Evolutionary conservation across 2,797 vertebrate genomes (phyloP), one percentile per base, ranked within the genome.

Genomic region (Thamnophis elegans): DNA sequence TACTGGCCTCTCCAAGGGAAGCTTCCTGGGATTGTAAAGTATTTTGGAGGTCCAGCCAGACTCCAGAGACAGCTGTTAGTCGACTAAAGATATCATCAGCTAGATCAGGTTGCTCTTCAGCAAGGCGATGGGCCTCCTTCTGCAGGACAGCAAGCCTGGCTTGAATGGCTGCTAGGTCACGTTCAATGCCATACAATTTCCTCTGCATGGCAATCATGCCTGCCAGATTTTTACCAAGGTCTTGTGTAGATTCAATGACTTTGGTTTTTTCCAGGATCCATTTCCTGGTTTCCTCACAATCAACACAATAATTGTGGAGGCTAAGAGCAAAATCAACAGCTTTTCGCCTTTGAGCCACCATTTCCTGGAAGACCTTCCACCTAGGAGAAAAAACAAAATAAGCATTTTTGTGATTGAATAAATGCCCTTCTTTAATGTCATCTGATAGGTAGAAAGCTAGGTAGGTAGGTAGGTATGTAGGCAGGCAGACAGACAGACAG

Each of bases 171-270:
- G 96, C 98, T 93, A 99, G 96, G 73, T 99, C 99, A 36, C 98
- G 98, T 96, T 99, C 98, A 51, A 99, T 98, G 93, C 99, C 99
- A 0, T 98, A 98, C 28, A 99, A 97, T 94, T 99, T 99, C 96
- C 99, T 98, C 95, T 99, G 99, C 96, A 99, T 99, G 95, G 98
- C 98, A 96, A 99, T 98, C 95, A 99, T 97, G 0, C 99, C 98
- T 0, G 98, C 98, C 93, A 99, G 97, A 96, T 99, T 99, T 26
- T 97, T 98, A 73, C 99, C 98, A 92, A 99, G 97, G 89, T 99
- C 98, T 65, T 98, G 98, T 0, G 98, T 99, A 88, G 99, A 99
- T 96, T 98, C 98, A 10, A 99, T 99, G 0, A 98, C 97, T 3
- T 96, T 97, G 0, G 98, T 99, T 97, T 99, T 99, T 95, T 99